Conservation (phyloP, 92 coral and sea anemone genomes). For the Porites evermanni region DNA sequence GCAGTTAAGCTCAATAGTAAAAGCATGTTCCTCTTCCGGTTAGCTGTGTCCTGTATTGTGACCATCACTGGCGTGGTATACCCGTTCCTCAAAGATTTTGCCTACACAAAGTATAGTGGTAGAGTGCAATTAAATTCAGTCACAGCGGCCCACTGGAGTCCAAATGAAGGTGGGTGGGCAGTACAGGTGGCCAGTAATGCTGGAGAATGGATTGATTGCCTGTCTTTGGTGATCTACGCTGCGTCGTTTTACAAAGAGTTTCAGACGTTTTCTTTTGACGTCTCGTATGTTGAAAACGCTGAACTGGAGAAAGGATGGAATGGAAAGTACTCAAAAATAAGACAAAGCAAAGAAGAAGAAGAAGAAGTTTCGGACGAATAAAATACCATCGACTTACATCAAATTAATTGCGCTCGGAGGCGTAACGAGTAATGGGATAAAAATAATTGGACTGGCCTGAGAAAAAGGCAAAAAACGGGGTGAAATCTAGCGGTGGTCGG, state of each 20-base stretch:
- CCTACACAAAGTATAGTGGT: background rate
- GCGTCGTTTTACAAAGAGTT: conserved; percentile 78
- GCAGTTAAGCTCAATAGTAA: background rate
- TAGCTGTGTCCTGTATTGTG: background rate
- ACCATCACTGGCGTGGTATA: background rate
- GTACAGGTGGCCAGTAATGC: conserved; percentile 76
- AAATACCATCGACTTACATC: too few relatives aligned
- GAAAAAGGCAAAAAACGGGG: too few relatives aligned
- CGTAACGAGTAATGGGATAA: too few relatives aligned
- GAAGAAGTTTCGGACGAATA: background rate
- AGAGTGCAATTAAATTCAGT: background rate
- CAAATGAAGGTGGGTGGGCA: conserved; percentile 79
- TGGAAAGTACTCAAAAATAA: background rate
- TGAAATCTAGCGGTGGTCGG: too few relatives aligned
- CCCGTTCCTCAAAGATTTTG: background rate
- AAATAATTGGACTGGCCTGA: too few relatives aligned
- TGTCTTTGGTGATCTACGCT: conserved; percentile 66
- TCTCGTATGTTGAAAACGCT: conserved; percentile 40
- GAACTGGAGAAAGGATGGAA: background rate
- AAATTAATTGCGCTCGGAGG: too few relatives aligned
- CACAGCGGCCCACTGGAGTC: conserved; percentile 64
- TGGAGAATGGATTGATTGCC: conserved; percentile 83
- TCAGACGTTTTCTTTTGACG: conserved; percentile 69
- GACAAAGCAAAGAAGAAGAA: background rate
- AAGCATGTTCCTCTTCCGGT: conserved; percentile 1